Evolutionary conservation across 2,888 invertebrate genomes (phyloP).

Genomic region (Drosophila pseudotakahashii): DNA sequence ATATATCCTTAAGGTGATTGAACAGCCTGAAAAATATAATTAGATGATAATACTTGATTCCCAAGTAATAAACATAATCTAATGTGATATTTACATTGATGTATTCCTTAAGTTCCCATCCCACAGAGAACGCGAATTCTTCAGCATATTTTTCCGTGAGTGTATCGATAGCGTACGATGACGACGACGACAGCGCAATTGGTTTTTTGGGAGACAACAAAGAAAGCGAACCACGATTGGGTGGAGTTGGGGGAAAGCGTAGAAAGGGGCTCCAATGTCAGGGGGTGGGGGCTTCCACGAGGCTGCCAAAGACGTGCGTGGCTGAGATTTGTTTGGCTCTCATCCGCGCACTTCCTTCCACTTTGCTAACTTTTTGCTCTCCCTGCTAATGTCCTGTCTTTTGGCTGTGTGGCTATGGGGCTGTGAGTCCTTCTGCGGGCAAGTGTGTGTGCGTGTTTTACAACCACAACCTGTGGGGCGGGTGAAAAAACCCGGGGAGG

Average conservation of each 20-base stretch:
- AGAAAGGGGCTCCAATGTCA: constrained; percentile 4
- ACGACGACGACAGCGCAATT: constrained; percentile 49
- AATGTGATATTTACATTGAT: no score
- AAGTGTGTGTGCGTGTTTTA: constrained; percentile 64
- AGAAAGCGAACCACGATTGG: constrained; percentile 46
- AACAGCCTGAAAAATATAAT: no score
- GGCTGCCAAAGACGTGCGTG: constrained; percentile 63
- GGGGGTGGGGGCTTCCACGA: constrained; percentile 29
- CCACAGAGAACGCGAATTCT: neutral
- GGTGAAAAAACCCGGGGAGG: constrained; percentile 3
- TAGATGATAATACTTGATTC: no score
- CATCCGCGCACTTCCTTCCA: constrained; percentile 51
- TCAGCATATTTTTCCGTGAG: neutral
- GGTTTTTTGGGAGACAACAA: constrained; percentile 48
- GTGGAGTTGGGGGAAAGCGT: constrained; percentile 18
- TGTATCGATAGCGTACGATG: constrained; percentile 40
- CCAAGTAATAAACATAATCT: no score
- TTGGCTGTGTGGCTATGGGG: constrained; percentile 4
- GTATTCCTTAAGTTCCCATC: neutral
- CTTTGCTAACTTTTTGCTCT: constrained; percentile 46
- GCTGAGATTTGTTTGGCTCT: constrained; percentile 72
- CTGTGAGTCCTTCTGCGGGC: constrained; percentile 18
- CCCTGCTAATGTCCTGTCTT: constrained; percentile 70
- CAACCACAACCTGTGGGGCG: constrained; percentile 64
- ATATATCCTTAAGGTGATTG: no score